Conservation (phyloP, 2,113 vertebrate genomes). For the Litocranius walleri region DNA sequence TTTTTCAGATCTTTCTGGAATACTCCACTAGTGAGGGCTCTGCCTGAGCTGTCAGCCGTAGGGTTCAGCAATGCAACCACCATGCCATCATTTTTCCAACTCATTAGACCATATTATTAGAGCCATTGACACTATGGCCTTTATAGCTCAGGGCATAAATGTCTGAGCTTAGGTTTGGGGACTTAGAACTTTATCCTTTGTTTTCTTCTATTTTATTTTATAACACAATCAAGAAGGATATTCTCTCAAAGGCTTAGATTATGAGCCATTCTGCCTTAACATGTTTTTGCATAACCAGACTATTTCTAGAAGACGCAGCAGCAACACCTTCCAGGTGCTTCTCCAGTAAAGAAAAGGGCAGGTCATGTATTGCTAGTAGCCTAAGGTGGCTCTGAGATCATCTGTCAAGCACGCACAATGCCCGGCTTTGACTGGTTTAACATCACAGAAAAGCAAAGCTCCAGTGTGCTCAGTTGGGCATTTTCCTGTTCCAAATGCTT, state of each 20-base stretch:
- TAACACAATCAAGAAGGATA: not conserved
- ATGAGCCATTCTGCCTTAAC: not conserved
- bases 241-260: not conserved
- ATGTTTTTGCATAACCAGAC: not conserved
- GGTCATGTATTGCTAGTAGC: not conserved
- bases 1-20: constrained; percentile 54
- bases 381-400: constrained; percentile 40
- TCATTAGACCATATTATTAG: constrained; percentile 73
- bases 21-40: not conserved
- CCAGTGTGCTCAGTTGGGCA: not conserved
- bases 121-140: constrained; percentile 25
- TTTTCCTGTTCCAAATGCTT: constrained; percentile 6
- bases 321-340: not conserved
- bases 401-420: constrained; percentile 16
- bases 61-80: constrained; percentile 42
- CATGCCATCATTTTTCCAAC: constrained; percentile 63
- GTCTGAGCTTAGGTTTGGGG: constrained; percentile 16
- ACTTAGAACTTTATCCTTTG: not conserved
- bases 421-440: not conserved
- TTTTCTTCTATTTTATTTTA: not conserved
- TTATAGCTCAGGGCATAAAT: constrained; percentile 61
- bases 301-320: not conserved
- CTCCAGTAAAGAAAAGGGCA: constrained; percentile 30
- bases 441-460: constrained; percentile 18
- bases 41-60: constrained; percentile 40